These are phyloP conservation scores for Narcine bancroftii DNA, from an alignment of 2,113 vertebrate genomes.

Conservation along the genomic window DNA sequence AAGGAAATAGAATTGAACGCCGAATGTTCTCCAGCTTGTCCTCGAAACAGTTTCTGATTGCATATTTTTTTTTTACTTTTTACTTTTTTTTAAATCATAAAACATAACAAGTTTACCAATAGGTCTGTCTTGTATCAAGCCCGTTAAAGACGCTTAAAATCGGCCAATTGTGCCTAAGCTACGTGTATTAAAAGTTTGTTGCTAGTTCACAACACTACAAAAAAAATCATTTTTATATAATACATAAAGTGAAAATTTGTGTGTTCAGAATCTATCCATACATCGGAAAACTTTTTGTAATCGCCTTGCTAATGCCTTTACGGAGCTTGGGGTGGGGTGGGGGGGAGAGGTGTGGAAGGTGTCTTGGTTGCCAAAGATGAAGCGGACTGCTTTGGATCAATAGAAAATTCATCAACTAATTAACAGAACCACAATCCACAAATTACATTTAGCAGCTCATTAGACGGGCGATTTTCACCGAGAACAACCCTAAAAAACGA, in stretches of 20 bases:
- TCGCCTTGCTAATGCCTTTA: neutral
- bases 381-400: constrained; percentile 80
- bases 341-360: no score
- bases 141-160: neutral
- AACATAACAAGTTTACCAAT: neutral
- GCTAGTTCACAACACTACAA: neutral
- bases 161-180: neutral
- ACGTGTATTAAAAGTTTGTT: neutral
- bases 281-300: constrained; percentile 4
- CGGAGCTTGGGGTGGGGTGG: neutral
- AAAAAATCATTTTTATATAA: neutral
- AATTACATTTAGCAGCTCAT: constrained; percentile 64
- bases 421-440: constrained; percentile 76
- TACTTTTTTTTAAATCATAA: neutral
- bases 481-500: neutral
- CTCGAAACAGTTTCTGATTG: constrained; percentile 24
- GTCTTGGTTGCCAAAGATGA: constrained; percentile 79
- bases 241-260: neutral
- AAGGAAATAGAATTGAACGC: constrained; percentile 84
- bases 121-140: neutral
- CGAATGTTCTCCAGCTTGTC: constrained; percentile 56
- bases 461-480: constrained; percentile 45
- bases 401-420: constrained; percentile 94
- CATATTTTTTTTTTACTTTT: neutral
- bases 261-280: neutral